A percentile compares a stretch with the other conserved stretches of the same genome.
Evolutionary conservation across 2,888 invertebrate genomes (phyloP).

Genomic region (Kryphioiulus occultus): DNA sequence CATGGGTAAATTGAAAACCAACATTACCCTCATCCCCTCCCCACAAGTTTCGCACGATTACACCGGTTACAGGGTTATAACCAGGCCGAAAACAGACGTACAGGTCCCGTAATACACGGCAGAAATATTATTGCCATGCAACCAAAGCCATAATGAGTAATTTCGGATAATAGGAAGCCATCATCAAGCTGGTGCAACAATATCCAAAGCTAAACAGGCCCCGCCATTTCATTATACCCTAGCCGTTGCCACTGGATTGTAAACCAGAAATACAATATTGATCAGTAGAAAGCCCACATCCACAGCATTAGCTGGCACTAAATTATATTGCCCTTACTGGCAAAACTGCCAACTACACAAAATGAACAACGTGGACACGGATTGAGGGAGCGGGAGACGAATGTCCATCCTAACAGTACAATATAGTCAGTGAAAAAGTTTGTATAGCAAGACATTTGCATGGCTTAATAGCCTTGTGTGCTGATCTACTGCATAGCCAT

Average conservation of each 20-base stretch:
- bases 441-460: no score
- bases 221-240: conserved; percentile 17
- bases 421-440: no score
- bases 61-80: background rate
- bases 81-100: background rate
- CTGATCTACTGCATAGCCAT: no score
- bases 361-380: conserved; percentile 10
- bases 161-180: conserved; percentile 27
- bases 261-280: conserved; percentile 14
- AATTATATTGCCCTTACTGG: conserved; percentile 13
- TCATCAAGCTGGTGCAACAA: conserved; percentile 30
- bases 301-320: background rate
- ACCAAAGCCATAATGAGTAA: conserved; percentile 27
- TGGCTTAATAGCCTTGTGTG: no score
- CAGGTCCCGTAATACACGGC: background rate
- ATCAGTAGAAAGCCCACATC: background rate
- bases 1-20: background rate
- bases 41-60: background rate
- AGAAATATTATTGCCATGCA: conserved; percentile 13
- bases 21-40: background rate
- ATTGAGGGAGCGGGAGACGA: background rate
- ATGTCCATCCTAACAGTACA: background rate
- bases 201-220: background rate
- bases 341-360: background rate
- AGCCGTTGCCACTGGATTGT: background rate